These are phyloP conservation scores for Hippasteria phrygiana DNA, from an alignment of 53 echinoderm and acorn worm genomes.

Conservation along the genomic window DNA sequence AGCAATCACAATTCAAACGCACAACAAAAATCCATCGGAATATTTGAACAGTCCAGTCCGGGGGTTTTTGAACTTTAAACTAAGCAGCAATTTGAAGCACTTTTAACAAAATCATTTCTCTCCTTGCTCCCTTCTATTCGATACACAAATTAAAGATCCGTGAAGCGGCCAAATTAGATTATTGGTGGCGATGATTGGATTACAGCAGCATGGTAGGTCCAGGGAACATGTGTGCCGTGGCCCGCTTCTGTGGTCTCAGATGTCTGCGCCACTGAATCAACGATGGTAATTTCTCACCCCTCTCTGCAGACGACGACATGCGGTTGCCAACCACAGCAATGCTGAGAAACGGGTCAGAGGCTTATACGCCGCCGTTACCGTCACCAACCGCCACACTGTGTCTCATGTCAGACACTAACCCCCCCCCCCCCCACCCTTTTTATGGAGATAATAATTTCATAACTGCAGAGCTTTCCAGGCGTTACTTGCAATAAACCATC, in stretches of 20 bases:
- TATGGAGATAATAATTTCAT: conserved; percentile 52
- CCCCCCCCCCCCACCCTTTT: not conserved
- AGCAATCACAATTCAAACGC: not conserved
- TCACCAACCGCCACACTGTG: conserved; percentile 2
- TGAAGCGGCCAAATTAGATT: conserved; percentile 59
- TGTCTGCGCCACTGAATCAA: conserved; percentile 30
- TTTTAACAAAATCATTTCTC: conserved; percentile 57
- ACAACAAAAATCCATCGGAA: not conserved
- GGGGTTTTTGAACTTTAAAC: conserved; percentile 27
- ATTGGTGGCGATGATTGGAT: conserved; percentile 42
- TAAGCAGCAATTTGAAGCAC: conserved; percentile 44
- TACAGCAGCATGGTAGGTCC: conserved; percentile 41
- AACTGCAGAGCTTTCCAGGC: conserved; percentile 34
- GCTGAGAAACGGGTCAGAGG: conserved; percentile 2
- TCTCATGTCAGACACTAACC: not conserved
- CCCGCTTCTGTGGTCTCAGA: conserved; percentile 48
- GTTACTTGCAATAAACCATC: conserved; percentile 43
- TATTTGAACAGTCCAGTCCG: not conserved
- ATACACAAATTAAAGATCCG: conserved; percentile 68
- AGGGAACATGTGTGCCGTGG: conserved; percentile 58
- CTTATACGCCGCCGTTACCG: not conserved
- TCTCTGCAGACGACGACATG: not conserved
- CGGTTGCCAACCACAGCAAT: conserved; percentile 5
- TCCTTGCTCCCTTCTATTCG: conserved; percentile 19
- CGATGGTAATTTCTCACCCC: conserved; percentile 39